Percentiles rank a stretch among this genome's conserved stretches.
Evolutionary conservation across 2,888 invertebrate genomes (phyloP).

Genomic region (Hirtodrosophila confusa): DNA sequence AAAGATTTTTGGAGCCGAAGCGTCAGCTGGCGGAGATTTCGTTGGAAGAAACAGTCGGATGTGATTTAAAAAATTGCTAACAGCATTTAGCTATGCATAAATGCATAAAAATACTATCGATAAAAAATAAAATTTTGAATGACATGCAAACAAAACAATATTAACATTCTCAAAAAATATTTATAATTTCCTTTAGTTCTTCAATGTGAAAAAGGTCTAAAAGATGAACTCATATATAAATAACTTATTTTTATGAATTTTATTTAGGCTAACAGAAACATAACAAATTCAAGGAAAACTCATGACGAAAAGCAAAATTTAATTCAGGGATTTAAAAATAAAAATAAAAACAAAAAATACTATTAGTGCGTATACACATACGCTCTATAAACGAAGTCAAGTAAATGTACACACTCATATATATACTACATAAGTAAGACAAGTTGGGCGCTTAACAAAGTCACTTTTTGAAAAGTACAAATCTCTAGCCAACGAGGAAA

Average conservation of each 20-base stretch:
- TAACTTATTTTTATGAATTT: constrained; percentile 76
- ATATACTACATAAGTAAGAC: constrained; percentile 21
- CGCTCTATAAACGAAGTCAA: constrained; percentile 42
- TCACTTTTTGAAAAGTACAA: constrained; percentile 73
- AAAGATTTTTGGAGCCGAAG: constrained; percentile 18
- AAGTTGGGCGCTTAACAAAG: constrained; percentile 61
- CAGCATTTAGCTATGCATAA: constrained; percentile 79
- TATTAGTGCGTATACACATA: constrained; percentile 46
- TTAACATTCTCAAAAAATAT: constrained; percentile 37
- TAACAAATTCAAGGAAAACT: constrained; percentile 52
- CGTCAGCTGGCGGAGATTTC: constrained; percentile 42
- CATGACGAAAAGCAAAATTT: constrained; percentile 81
- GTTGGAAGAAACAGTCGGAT: constrained; percentile 75
- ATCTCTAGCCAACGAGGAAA: constrained; percentile 56
- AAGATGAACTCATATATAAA: constrained; percentile 66
- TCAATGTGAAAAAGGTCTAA: constrained; percentile 70
- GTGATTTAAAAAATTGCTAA: constrained; percentile 81
- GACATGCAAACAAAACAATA: constrained; percentile 31
- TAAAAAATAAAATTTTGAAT: constrained; percentile 44
- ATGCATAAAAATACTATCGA: constrained; percentile 76
- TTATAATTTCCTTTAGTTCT: constrained; percentile 51
- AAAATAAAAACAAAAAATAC: constrained; percentile 31
- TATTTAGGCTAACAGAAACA: constrained; percentile 73
- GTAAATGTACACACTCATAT: constrained; percentile 14
- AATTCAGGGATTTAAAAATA: constrained; percentile 80